These are phyloP conservation scores for Patella pellucida DNA, from an alignment of 2,888 invertebrate genomes.

Conservation along the genomic window DNA sequence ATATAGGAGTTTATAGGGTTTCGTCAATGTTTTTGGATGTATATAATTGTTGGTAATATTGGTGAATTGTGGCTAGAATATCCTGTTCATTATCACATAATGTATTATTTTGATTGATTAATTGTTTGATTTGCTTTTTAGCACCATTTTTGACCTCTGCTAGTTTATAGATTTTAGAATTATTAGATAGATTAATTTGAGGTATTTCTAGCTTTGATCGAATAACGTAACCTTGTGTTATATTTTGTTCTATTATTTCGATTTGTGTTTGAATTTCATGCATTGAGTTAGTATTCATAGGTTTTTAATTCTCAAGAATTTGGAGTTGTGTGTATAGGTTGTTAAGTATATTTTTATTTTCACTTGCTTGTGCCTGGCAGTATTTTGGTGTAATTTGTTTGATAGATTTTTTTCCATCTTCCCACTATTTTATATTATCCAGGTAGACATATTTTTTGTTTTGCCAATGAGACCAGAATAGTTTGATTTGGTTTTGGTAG, in stretches of 20 bases:
- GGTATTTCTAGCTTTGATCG: background rate
- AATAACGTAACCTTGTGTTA: background rate
- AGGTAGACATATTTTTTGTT: background rate
- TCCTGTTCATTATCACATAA: background rate
- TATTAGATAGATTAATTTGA: background rate
- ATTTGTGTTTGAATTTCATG: background rate
- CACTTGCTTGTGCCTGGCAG: too few species aligned
- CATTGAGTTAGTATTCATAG: too few species aligned
- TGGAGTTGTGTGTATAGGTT: background rate
- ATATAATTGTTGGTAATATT: background rate
- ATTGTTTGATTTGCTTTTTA: background rate
- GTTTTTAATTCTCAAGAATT: background rate
- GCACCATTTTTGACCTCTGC: background rate
- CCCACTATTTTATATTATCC: background rate
- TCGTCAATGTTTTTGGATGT: background rate
- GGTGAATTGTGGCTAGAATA: background rate
- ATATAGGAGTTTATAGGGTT: background rate
- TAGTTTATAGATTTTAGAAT: background rate
- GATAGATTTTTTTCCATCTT: background rate
- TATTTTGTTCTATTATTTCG: background rate
- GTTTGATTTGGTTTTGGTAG: background rate
- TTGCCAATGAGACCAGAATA: background rate
- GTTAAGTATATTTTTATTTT: background rate
- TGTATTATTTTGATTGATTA: background rate
- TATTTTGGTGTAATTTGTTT: background rate